These are phyloP conservation scores for Pionites leucogaster DNA, from an alignment of 2,113 vertebrate species.

Conservation along the genomic window DNA sequence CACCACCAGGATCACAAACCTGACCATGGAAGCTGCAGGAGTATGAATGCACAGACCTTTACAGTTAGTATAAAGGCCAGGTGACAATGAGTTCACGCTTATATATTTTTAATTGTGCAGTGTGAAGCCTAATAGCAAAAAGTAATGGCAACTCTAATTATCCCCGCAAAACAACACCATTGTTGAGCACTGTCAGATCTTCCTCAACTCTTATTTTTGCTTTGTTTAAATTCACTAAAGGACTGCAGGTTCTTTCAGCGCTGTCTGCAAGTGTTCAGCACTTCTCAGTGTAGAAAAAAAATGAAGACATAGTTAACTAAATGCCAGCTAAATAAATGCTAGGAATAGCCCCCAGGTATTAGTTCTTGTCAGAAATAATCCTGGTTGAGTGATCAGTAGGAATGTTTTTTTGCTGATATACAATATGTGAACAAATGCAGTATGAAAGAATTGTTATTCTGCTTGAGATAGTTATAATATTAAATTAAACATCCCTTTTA, in stretches of 20 bases:
- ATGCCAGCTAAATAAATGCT: background rate
- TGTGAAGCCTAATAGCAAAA: background rate
- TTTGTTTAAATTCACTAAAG: background rate
- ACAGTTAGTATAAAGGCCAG: background rate
- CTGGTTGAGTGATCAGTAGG: background rate
- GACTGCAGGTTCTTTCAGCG: background rate
- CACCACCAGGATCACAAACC: background rate
- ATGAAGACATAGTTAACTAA: background rate
- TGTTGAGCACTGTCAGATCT: background rate
- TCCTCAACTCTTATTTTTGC: background rate
- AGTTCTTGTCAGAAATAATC: background rate
- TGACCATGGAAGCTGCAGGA: background rate
- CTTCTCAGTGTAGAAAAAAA: background rate
- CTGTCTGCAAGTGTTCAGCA: background rate
- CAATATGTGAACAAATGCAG: background rate
- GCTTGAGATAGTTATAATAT: background rate
- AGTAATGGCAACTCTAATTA: background rate
- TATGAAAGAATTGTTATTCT: background rate
- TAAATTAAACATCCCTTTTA: background rate
- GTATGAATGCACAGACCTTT: background rate
- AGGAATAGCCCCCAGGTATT: background rate
- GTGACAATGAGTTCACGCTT: background rate
- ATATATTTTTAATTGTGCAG: background rate
- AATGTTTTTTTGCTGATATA: background rate
- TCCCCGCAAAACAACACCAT: background rate